phyloP scores from a whole-genome alignment of 2,797 vertebrate species.

The Lophius americanus region DNA sequence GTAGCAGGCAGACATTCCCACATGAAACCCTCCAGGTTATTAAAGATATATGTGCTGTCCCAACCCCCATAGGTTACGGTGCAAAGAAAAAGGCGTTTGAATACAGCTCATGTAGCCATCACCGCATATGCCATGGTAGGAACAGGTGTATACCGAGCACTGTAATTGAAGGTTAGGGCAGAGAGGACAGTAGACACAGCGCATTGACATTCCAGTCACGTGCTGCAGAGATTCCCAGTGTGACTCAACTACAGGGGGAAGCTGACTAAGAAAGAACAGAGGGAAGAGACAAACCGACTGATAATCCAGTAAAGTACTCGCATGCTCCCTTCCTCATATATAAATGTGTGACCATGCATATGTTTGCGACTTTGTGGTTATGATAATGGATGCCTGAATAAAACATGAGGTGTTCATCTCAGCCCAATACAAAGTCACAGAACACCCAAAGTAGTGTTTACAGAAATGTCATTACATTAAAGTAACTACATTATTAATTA shows the following conservation, averaged over 20 bases:
- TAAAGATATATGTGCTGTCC: conserved; percentile 50
- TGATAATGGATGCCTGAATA: conserved; percentile 22
- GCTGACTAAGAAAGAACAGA: conserved; percentile 61
- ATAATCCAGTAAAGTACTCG: conserved; percentile 67
- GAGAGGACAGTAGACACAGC: conserved; percentile 64
- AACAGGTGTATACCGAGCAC: conserved; percentile 26
- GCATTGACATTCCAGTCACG: conserved; percentile 80
- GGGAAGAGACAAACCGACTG: conserved; percentile 40
- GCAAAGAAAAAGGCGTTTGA: not conserved
- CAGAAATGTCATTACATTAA: too few relatives aligned
- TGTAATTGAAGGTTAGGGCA: conserved; percentile 53
- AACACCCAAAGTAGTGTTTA: too few relatives aligned
- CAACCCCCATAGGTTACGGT: not conserved
- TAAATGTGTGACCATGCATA: conserved; percentile 48
- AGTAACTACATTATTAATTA: too few relatives aligned
- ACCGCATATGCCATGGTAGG: conserved; percentile 7
- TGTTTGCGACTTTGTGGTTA: conserved; percentile 10
- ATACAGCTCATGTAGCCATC: conserved; percentile 4
- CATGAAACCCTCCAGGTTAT: conserved; percentile 27
- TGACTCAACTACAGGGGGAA: conserved; percentile 67
- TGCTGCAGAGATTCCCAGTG: conserved; percentile 72
- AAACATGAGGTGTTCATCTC: conserved; percentile 2
- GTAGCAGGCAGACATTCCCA: conserved; percentile 51
- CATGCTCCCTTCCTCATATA: conserved; percentile 25
- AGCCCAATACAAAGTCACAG: not conserved